Conservation (phyloP, 2,113 vertebrate species). For the Hippolais icterina region DNA sequence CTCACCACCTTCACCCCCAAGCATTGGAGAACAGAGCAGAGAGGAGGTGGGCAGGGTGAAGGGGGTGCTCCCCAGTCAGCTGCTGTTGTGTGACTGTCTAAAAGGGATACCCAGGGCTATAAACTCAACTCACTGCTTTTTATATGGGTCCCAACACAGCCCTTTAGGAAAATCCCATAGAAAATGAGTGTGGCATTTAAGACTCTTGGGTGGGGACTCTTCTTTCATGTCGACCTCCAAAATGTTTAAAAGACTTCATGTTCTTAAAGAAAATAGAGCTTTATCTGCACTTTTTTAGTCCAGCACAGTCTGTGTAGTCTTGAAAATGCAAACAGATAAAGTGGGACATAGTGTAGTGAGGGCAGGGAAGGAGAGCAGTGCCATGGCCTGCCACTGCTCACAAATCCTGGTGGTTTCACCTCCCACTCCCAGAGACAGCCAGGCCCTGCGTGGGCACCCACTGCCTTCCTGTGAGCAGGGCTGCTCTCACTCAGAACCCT, state of each 20-base stretch:
- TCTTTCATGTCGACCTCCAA: neutral
- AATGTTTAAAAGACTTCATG: neutral
- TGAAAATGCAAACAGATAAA: neutral
- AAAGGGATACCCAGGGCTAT: neutral
- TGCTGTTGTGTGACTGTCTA: neutral
- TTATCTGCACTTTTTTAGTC: neutral
- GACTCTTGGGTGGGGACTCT: neutral
- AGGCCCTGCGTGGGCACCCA: accelerated
- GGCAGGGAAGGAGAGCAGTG: neutral
- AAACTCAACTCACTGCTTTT: neutral
- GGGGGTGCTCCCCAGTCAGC: neutral
- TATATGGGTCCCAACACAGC: neutral
- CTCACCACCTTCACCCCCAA: neutral
- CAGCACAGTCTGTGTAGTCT: neutral
- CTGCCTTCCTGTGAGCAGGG: neutral
- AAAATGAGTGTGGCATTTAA: neutral
- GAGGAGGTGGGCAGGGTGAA: neutral
- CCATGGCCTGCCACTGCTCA: accelerated
- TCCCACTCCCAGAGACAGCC: neutral
- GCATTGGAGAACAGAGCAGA: neutral
- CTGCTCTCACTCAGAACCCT: neutral
- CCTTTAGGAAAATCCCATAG: neutral
- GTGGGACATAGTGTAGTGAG: accelerated
- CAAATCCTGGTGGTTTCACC: neutral
- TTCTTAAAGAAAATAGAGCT: neutral